Conservation (phyloP, 2,113 vertebrate genomes). For the Pontoporia blainvillei region DNA sequence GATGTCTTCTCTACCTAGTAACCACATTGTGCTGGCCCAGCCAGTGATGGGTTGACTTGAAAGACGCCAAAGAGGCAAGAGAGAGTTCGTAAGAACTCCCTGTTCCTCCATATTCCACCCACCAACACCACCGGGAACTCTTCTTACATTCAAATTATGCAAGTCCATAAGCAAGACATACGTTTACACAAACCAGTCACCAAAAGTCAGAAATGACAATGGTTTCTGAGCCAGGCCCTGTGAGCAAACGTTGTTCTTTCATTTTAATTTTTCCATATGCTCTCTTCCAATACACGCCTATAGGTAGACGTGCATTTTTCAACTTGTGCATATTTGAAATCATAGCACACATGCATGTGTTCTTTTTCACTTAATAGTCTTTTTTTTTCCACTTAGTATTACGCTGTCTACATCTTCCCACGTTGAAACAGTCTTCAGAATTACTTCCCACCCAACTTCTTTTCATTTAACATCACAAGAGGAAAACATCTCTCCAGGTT, state of each 20-base stretch:
- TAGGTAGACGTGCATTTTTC: not conserved
- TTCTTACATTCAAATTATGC: constrained; percentile 1
- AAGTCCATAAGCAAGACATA: not conserved
- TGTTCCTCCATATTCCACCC: not conserved
- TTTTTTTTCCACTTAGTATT: not conserved
- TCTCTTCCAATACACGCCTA: not conserved
- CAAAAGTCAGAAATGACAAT: not conserved
- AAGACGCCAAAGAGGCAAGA: constrained; percentile 7
- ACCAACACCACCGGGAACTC: not conserved
- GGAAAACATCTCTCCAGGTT: not conserved
- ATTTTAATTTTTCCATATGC: not conserved
- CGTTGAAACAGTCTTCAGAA: not conserved
- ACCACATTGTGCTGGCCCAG: not conserved
- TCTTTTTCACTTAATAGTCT: not conserved
- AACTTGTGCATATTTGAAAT: not conserved
- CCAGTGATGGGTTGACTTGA: not conserved
- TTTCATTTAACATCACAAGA: not conserved
- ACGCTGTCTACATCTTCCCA: not conserved
- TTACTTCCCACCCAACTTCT: not conserved
- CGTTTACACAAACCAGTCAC: not conserved
- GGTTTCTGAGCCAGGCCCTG: not conserved
- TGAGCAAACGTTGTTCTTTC: not conserved
- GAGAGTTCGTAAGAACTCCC: not conserved
- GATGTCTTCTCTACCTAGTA: not conserved
- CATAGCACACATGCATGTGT: not conserved